Evolutionary conservation across 2,888 invertebrate species (phyloP).

Genomic region (Drosophila bunnanda): DNA sequence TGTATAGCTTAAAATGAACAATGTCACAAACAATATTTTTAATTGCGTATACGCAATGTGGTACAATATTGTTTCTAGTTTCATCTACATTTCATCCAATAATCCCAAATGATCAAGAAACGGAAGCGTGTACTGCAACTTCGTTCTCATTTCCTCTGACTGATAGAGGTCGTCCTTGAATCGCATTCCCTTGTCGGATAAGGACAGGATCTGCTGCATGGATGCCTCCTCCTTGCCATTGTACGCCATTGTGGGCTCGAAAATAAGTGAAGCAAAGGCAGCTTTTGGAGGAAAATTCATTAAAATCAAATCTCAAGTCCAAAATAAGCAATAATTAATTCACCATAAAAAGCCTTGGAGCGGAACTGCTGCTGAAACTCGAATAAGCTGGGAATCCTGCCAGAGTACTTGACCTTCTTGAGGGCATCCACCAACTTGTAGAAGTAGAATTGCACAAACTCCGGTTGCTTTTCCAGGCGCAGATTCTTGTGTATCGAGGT

Average conservation of each 20-base stretch:
- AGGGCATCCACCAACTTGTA: conserved; percentile 60
- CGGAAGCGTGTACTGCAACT: conserved; percentile 76
- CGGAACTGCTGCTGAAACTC: conserved; percentile 60
- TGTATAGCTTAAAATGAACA: too few relatives aligned
- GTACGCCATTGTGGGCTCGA: conserved; percentile 79
- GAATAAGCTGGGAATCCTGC: conserved; percentile 70
- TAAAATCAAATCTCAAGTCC: not conserved
- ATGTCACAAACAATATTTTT: not conserved
- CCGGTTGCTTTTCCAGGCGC: conserved; percentile 58
- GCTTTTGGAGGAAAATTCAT: conserved; percentile 52
- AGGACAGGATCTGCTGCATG: conserved; percentile 65
- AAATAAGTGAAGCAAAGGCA: conserved; percentile 61
- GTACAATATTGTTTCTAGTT: not conserved
- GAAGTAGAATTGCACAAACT: conserved; percentile 77
- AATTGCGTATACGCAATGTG: not conserved
- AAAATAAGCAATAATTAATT: not conserved
- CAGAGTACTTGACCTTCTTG: conserved; percentile 48
- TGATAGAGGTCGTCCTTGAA: conserved; percentile 73
- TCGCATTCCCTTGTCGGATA: conserved; percentile 67
- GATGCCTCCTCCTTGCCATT: conserved; percentile 77
- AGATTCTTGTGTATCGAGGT: conserved; percentile 73
- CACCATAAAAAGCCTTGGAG: conserved; percentile 58
- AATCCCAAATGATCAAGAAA: conserved; percentile 79
- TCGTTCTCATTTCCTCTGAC: conserved; percentile 71
- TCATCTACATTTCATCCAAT: not conserved